Base-by-base conservation (phyloP, 2,113 vertebrate genomes). In the Dasypus novemcinctus region DNA sequence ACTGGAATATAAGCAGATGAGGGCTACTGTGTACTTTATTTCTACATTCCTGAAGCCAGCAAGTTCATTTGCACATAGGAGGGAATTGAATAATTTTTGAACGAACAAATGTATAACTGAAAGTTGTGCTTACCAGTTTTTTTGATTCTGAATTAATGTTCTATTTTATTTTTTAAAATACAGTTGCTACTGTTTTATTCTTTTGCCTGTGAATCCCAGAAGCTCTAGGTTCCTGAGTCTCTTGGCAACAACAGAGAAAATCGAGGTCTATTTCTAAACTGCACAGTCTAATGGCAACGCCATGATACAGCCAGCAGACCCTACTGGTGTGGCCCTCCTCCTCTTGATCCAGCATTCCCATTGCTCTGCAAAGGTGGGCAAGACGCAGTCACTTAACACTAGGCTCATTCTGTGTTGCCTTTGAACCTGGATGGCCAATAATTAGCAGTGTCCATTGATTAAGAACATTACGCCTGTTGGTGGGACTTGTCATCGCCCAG, bases 91-190 rank as follows among this genome's bases (percentile, higher is more conserved):
- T 57, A 63, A 17, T 75, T 59, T 89, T 84, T 49, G 49, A 86
- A 72, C 81, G 52, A 72, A 80, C 7, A 78, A 83, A 38, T 61
- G 43, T 87, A 71, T 68, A 79, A 68, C 57, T 54, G 79, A 78
- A 83, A 78, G 11, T 63, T 6, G 79, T 12, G 12, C 54, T 3
- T 57, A 52, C n/a, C 25, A 63, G 29, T 9, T 82, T 27, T 72
- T 87, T 4, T 76, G 3, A 85, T 43, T 94, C 49, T 71, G 6
- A 85, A 92, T 82, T 87, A 87, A 85, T 49, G 1, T 2, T 23
- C 38, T 87, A 49, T 41, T 92, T 75, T 96, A 6, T 46, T 46
- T 43, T 80, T 96, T 57, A n/a, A n/a, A 31, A 43, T 64, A 69
- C 3, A 94, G 27, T 80, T 80, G 36, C 13, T 87, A 75, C 4